Evolutionary conservation across 2,888 invertebrate genomes (phyloP).

Genomic region (Pherbina coryleti): DNA sequence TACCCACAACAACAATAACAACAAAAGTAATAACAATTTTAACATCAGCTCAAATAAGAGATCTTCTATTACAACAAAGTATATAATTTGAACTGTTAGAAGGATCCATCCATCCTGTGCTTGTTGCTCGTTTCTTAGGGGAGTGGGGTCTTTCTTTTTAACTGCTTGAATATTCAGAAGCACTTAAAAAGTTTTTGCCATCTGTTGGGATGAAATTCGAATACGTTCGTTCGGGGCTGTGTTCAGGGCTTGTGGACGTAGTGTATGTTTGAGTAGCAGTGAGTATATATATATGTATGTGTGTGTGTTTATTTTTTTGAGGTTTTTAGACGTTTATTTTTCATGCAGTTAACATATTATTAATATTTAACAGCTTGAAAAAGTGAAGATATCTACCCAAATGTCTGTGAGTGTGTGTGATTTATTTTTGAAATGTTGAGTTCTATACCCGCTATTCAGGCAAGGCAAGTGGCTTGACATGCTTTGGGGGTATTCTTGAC

Average conservation of each 20-base stretch:
- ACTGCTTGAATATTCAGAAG: constrained; percentile 46
- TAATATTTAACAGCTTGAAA: constrained; percentile 39
- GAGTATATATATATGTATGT: no score
- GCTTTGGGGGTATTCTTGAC: no score
- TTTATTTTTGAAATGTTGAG: not conserved
- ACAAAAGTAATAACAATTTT: not conserved
- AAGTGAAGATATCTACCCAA: not conserved
- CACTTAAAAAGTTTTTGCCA: constrained; percentile 43
- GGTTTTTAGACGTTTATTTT: not conserved
- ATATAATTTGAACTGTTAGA: not conserved
- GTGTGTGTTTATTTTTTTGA: no score
- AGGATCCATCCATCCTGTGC: not conserved
- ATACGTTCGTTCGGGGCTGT: not conserved
- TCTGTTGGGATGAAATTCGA: not conserved
- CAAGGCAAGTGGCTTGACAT: not conserved
- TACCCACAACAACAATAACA: not conserved
- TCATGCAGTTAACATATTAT: constrained; percentile 40
- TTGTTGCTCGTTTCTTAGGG: not conserved
- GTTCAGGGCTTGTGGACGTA: no score
- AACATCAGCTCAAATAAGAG: not conserved
- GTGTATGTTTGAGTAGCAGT: no score
- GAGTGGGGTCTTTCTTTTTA: not conserved
- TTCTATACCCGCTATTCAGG: not conserved
- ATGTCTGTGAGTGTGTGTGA: not conserved
- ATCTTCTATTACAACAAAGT: not conserved